Evolutionary conservation across 1,140 invertebrate genomes (phyloP), one percentile per base, ranked within the genome.

Genomic region (Branchinecta lynchi): DNA sequence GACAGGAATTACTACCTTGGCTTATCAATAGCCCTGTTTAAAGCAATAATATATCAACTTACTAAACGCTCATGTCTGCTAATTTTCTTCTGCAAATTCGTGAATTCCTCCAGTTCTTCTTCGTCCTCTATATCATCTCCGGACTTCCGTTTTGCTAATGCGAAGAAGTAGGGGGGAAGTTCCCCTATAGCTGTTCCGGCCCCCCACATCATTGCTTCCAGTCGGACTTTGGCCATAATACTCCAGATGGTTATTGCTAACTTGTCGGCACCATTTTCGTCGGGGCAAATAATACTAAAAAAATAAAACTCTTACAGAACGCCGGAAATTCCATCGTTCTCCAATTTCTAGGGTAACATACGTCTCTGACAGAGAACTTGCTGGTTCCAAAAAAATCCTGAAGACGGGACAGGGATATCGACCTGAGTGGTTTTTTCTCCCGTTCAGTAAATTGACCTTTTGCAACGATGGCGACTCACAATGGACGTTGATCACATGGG

Each of bases 171-270:
- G 3, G 87, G 86, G 12, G 96, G 96, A 69, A 99, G 79, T 80
- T 99, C 96, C 7, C 96, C 96, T 43, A 99, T 81, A 0, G 96
- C 96, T 2, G 96, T 99, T 7, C 96, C 96, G 67, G 91, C 88
- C 17, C 97, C 93, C 96, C 96, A 99, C 81, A 98, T 87, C 81
- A 98, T 92, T 3, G 93, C 90, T 82, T 99, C 96, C 51, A 97
- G 79, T n/a, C 92, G 84, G 10, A 98, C 93, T 80, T 99, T 98
- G 43, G 87, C 86, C 88, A 99, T 95, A 71, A 99, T 98, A 72
- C 86, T 89, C 84, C 81, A 84, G 83, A 93, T 76, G 85, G 81
- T 85, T 32, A 86, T 83, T 65, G 87, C 86, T 32, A 80, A 76
- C 78, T 81, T 83, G 66, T 80, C 76, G 0, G 81, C 78, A 74